These are phyloP conservation scores for Hirundo rustica DNA, from an alignment of 2,797 vertebrate species.

Conservation along the genomic window DNA sequence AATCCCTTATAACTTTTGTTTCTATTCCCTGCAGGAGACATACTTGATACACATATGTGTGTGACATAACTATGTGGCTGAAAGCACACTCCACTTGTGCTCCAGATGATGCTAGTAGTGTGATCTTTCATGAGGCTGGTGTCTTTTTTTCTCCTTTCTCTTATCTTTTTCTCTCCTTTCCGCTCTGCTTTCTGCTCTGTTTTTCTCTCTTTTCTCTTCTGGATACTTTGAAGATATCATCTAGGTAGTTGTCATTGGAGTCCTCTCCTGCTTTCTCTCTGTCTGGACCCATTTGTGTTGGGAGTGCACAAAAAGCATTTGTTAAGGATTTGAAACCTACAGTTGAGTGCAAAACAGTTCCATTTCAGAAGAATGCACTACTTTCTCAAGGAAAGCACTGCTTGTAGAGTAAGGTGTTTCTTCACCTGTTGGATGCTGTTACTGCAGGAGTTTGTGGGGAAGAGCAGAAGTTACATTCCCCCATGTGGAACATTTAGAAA, in stretches of 20 bases:
- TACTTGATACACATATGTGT: background rate
- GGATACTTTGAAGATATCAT: background rate
- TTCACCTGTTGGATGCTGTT: background rate
- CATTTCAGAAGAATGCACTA: background rate
- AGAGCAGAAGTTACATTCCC: background rate
- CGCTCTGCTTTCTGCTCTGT: background rate
- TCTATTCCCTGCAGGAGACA: background rate
- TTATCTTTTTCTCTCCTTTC: background rate
- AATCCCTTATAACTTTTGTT: background rate
- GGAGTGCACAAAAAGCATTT: background rate
- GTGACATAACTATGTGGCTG: background rate
- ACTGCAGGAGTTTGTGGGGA: background rate
- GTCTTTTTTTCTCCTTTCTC: background rate
- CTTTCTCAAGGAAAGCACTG: background rate
- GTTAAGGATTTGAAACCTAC: background rate
- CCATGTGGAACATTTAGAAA: background rate
- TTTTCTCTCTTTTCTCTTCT: background rate
- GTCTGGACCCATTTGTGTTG: background rate
- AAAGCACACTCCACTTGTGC: background rate
- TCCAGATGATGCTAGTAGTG: background rate
- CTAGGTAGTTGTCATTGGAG: background rate
- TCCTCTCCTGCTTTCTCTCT: background rate
- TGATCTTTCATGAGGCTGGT: background rate
- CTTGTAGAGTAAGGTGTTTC: background rate
- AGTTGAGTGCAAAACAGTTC: rapidly evolving